Conservation (phyloP, 2,113 vertebrate genomes). For the Nibea coibor region DNA sequence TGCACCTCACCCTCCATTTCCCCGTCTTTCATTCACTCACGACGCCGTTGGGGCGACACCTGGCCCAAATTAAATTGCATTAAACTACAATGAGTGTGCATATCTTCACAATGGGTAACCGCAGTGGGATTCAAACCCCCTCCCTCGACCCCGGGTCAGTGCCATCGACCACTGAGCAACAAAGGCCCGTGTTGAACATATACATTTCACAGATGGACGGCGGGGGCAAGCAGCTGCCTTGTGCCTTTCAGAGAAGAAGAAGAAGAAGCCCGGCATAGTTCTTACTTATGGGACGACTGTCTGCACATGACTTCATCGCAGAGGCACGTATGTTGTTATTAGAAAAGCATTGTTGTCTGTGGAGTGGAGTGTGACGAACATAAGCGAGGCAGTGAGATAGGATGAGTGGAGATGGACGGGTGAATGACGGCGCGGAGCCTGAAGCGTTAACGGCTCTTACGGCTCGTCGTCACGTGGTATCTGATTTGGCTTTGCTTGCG, state of each 20-base stretch:
- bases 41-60: constrained; percentile 31
- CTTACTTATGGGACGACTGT: constrained; percentile 45
- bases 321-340: constrained; percentile 44
- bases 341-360: constrained; percentile 37
- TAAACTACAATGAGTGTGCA: constrained; percentile 45
- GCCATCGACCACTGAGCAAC: constrained; percentile 48
- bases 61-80: constrained; percentile 50
- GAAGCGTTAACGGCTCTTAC: constrained; percentile 17
- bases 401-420: background rate
- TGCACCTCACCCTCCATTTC: constrained; percentile 22
- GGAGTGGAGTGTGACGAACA: constrained; percentile 19
- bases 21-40: constrained; percentile 1
- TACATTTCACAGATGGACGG: constrained; percentile 69
- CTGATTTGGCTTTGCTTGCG: constrained; percentile 16
- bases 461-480: constrained; percentile 17
- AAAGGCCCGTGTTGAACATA: constrained; percentile 58
- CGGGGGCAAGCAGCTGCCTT: constrained; percentile 61
- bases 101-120: constrained; percentile 57
- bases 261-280: constrained; percentile 36
- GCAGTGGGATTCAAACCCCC: constrained; percentile 33
- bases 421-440: constrained; percentile 6
- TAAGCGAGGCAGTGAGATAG: constrained; percentile 28
- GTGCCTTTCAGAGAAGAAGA: constrained; percentile 46
- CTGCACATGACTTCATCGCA: constrained; percentile 64
- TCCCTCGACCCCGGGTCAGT: constrained; percentile 53